Base-by-base conservation (phyloP, 2,888 invertebrate genomes). In the Spodoptera picta region DNA sequence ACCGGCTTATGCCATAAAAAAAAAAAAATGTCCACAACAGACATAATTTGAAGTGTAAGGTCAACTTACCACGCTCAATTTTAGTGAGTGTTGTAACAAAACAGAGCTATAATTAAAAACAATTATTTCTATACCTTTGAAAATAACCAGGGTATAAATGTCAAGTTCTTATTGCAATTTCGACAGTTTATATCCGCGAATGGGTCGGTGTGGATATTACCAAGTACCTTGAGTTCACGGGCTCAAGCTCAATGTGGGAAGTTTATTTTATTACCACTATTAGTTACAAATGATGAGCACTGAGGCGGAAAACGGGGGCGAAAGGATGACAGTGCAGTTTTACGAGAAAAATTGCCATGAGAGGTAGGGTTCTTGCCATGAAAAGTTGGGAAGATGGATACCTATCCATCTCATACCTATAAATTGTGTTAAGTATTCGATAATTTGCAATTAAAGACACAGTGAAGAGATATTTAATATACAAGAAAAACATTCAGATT, bases 181-280 rank as follows among this genome's bases (percentile, higher is more conserved):
- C 45, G 19, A 27, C 27, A 3, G 12, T 12, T 31, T n/a, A n/a
- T n/a, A 27, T 36, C 31, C 31, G 56, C 3, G 10, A 51, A 2
- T 43, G 45, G n/a, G 45, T 31, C 36, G 23, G 51, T 59, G 31
- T 31, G 23, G 12, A 47, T 44, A 41, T 61, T 54, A 42, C 11
- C 41, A 50, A 5, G 41, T 7, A 9, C 36, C 36, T 36, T 36
- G 51, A 31, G 23, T 61, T 45, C 57, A 59, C 23, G 24, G 19
- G 43, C 19, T 55, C 44, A 69, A 51, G 43, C 19, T 55, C 44
- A 69, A 51, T 47, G 42, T 48, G 51, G 42, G n/a, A 10, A 46
- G 54, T 55, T 47, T 51, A 63, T 59, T 71, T 71, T 69, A 75
- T 75, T 74, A 52, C 51, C 31, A 69, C 63, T 52, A 59, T 63